Percentiles rank a stretch among this genome's conserved stretches.
Evolutionary conservation across 1,140 invertebrate species (phyloP).

Genomic region (Anastrepha ludens): DNA sequence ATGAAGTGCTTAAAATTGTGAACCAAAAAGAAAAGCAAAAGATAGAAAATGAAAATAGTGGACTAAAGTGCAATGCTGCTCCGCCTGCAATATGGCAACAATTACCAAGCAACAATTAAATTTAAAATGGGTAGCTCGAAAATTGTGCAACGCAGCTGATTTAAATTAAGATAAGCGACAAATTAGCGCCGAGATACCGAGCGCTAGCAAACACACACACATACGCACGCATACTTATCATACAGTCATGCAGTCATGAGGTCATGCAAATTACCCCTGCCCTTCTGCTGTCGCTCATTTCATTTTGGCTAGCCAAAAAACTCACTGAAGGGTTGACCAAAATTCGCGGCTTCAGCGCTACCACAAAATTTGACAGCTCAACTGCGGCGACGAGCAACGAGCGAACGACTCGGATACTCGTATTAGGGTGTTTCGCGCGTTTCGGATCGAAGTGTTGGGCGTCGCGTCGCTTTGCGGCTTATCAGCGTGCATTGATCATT

Average conservation of each 20-base stretch:
- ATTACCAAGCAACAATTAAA: constrained; percentile 53
- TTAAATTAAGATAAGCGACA: constrained; percentile 58
- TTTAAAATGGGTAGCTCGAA: constrained; percentile 20
- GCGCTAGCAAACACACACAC: background rate
- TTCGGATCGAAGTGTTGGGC: background rate
- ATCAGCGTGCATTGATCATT: constrained; percentile 59
- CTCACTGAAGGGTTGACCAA: constrained; percentile 35
- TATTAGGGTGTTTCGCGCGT: constrained; percentile 11
- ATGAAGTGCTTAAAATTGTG: background rate
- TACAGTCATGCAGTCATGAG: constrained; percentile 8
- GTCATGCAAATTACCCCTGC: constrained; percentile 48
- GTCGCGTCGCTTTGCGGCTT: constrained; percentile 46
- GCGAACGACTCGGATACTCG: background rate
- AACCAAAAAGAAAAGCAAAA: constrained; percentile 11
- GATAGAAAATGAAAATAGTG: background rate
- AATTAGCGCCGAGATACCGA: constrained; percentile 58
- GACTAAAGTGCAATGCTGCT: background rate
- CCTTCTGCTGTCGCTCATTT: background rate
- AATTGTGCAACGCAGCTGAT: constrained; percentile 26
- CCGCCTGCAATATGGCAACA: background rate
- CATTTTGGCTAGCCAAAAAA: constrained; percentile 30
- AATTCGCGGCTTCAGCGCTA: constrained; percentile 39
- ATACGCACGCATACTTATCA: background rate
- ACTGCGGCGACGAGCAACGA: background rate
- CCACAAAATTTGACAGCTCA: constrained; percentile 43